phyloP scores from a whole-genome alignment of 2,113 vertebrate genomes.

The Okapia johnstoni region DNA sequence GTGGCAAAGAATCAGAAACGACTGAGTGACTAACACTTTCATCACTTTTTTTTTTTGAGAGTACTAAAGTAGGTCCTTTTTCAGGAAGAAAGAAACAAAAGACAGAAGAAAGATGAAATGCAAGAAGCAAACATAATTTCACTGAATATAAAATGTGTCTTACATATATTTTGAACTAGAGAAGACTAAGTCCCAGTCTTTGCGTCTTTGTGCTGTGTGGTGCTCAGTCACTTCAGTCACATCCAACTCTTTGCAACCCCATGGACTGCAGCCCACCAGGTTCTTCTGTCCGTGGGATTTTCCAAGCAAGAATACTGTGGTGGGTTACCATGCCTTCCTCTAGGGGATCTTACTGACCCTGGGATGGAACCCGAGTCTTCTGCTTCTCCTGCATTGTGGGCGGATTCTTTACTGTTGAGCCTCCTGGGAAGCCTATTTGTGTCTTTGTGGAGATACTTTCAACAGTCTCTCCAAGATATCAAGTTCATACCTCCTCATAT shows the following conservation, averaged over 20 bases:
- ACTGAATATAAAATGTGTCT: not conserved
- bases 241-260: not conserved
- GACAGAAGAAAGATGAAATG: not conserved
- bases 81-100: not conserved
- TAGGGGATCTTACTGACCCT: not conserved
- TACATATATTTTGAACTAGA: not conserved
- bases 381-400: accelerated
- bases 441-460: not conserved
- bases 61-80: not conserved
- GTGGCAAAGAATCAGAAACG: not conserved
- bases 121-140: not conserved
- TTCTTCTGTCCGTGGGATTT: not conserved
- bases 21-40: not conserved
- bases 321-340: not conserved
- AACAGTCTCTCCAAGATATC: not conserved
- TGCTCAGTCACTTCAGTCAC: not conserved
- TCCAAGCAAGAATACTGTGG: not conserved
- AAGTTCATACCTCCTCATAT: not conserved
- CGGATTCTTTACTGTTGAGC: not conserved
- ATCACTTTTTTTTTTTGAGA: not conserved
- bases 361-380: not conserved
- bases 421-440: not conserved
- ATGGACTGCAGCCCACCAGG: not conserved
- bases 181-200: not conserved
- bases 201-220: not conserved